phyloP scores from a whole-genome alignment of 2,797 vertebrate genomes.

The Acanthurus lineatus region DNA sequence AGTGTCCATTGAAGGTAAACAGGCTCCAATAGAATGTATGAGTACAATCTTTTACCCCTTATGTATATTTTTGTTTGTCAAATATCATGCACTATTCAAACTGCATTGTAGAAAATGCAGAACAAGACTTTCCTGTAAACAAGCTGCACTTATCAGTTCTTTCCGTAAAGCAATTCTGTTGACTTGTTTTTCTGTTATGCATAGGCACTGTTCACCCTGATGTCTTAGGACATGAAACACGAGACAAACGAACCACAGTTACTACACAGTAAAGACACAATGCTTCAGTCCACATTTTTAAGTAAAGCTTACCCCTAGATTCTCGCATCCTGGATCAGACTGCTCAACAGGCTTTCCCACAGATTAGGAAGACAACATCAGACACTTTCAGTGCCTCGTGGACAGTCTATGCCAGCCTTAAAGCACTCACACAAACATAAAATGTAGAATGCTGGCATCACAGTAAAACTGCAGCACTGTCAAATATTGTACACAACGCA shows the following conservation, averaged over 20 bases:
- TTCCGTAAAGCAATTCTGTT: conserved; percentile 21
- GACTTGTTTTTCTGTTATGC: conserved; percentile 50
- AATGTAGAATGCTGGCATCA: conserved; percentile 46
- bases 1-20: conserved; percentile 62
- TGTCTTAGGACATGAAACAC: conserved; percentile 64
- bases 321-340: conserved; percentile 13
- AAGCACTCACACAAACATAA: conserved; percentile 26
- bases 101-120: conserved; percentile 40
- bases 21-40: conserved; percentile 32
- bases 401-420: conserved; percentile 20
- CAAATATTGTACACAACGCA: conserved; percentile 66
- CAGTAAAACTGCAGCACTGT: conserved; percentile 53
- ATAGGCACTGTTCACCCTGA: conserved; percentile 79
- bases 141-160: conserved; percentile 17
- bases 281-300: conserved; percentile 8
- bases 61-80: conserved; percentile 46
- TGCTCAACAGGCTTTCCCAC: neutral
- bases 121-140: conserved; percentile 27
- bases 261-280: conserved; percentile 47
- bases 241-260: conserved; percentile 54
- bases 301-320: conserved; percentile 7
- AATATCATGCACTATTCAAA: conserved; percentile 64
- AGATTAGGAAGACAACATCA: conserved; percentile 19
- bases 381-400: conserved; percentile 14
- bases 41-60: conserved; percentile 42